Evolutionary conservation across 2,888 invertebrate genomes (phyloP).

Genomic region (Hydropsyche betteni): DNA sequence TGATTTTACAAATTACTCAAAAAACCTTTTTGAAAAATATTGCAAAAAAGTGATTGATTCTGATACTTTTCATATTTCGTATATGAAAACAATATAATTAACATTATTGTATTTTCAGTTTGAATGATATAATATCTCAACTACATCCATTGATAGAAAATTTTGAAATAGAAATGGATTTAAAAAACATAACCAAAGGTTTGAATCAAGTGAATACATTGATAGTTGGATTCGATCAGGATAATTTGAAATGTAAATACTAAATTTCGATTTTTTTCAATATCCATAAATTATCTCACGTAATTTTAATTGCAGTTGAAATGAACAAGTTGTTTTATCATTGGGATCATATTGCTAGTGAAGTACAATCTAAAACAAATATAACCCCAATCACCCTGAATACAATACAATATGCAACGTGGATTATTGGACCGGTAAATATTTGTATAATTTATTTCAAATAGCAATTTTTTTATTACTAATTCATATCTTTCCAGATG

Average conservation of each 20-base stretch:
- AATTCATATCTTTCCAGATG: constrained; percentile 18
- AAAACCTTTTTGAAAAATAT: constrained; percentile 63
- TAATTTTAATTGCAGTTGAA: constrained; percentile 53
- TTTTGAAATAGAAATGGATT: constrained; percentile 58
- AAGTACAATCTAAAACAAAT: constrained; percentile 54
- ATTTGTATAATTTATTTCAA: not conserved
- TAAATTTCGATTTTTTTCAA: constrained; percentile 30
- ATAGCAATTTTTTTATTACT: not conserved
- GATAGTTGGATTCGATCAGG: constrained; percentile 60
- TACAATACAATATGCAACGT: constrained; percentile 54
- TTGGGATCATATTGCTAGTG: constrained; percentile 55
- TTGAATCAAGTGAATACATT: constrained; percentile 61
- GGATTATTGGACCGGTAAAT: constrained; percentile 39
- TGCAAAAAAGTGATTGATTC: constrained; percentile 33
- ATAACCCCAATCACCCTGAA: constrained; percentile 53
- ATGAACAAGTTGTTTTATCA: constrained; percentile 56
- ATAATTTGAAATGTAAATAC: constrained; percentile 62
- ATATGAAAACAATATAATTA: not conserved
- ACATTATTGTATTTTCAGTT: constrained; percentile 55
- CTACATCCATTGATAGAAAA: constrained; percentile 60
- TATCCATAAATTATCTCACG: not conserved
- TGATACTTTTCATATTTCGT: not conserved
- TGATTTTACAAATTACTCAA: constrained; percentile 60
- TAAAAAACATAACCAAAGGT: constrained; percentile 59
- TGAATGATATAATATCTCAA: constrained; percentile 62